Conservation (phyloP, 1,140 invertebrate species). For the Riptortus pedestris region DNA sequence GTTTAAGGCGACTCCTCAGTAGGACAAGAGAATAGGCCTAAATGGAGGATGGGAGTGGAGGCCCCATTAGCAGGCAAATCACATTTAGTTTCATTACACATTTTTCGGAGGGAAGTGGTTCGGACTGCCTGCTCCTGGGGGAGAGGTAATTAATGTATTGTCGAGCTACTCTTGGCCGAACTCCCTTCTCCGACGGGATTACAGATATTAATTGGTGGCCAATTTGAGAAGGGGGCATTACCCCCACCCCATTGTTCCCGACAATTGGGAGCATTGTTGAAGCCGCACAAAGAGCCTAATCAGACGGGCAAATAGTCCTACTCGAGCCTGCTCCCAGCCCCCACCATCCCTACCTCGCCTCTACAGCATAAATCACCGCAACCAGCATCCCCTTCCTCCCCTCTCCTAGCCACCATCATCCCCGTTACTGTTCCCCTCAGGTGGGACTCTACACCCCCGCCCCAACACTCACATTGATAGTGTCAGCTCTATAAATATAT, state of each 20-base stretch:
- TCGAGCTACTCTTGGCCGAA: background rate
- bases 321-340: background rate
- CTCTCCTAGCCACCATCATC: background rate
- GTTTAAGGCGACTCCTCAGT: background rate
- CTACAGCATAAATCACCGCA: background rate
- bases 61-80: conserved; percentile 15
- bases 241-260: conserved; percentile 20
- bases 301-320: conserved; percentile 21
- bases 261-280: conserved; percentile 24
- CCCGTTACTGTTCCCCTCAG: no score
- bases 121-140: background rate
- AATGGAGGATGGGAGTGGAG: background rate
- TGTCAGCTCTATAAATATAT: no score
- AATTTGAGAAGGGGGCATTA: conserved; percentile 24
- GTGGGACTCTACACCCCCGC: no score
- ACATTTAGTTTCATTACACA: conserved; percentile 25
- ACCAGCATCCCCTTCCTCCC: background rate
- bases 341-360: background rate
- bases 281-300: conserved; percentile 23
- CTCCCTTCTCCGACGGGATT: conserved; percentile 11
- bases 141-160: conserved; percentile 24
- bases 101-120: conserved; percentile 23
- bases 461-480: no score
- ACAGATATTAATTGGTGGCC: conserved; percentile 27
- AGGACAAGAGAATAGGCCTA: background rate